A percentile compares a stretch with the other conserved stretches of the same genome.
phyloP scores from a whole-genome alignment of 2,888 invertebrate species.

The Axea sp. region DNA sequence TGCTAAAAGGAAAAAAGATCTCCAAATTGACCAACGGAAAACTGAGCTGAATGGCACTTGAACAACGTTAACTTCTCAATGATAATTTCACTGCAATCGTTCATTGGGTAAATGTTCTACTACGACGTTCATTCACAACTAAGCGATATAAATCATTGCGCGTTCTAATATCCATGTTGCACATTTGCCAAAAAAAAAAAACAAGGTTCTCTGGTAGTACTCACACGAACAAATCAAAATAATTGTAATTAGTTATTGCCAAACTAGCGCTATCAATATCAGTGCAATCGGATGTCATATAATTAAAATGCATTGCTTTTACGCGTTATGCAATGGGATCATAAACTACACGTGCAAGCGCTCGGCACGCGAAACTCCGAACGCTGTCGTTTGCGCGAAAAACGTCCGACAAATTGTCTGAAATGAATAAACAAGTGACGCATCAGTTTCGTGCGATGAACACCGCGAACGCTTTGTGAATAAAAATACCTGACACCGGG shows the following conservation, averaged over 20 bases:
- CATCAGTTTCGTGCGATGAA: constrained; percentile 15
- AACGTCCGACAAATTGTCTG: constrained; percentile 23
- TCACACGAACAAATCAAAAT: constrained; percentile 32
- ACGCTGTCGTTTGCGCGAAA: not conserved
- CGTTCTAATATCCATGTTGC: constrained; percentile 9
- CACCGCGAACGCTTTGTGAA: constrained; percentile 2
- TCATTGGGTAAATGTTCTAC: constrained; percentile 20
- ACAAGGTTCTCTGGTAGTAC: not conserved
- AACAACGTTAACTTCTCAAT: not conserved
- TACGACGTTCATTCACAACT: constrained; percentile 38
- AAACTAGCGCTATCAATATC: constrained; percentile 10
- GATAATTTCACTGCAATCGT: constrained; percentile 7
- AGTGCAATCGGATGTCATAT: not conserved
- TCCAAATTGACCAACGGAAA: too few relatives aligned
- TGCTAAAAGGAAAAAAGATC: too few relatives aligned
- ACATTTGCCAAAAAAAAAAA: constrained; percentile 23
- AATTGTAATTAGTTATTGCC: constrained; percentile 38
- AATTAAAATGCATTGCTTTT: constrained; percentile 19
- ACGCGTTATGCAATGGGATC: not conserved
- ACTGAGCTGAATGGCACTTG: not conserved
- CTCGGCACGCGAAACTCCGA: not conserved
- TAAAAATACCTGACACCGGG: constrained; percentile 12
- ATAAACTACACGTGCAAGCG: not conserved
- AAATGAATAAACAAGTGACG: constrained; percentile 42
- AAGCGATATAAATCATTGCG: constrained; percentile 20